phyloP scores from a whole-genome alignment of 2,797 vertebrate species.

The Dicrostonyx torquatus region DNA sequence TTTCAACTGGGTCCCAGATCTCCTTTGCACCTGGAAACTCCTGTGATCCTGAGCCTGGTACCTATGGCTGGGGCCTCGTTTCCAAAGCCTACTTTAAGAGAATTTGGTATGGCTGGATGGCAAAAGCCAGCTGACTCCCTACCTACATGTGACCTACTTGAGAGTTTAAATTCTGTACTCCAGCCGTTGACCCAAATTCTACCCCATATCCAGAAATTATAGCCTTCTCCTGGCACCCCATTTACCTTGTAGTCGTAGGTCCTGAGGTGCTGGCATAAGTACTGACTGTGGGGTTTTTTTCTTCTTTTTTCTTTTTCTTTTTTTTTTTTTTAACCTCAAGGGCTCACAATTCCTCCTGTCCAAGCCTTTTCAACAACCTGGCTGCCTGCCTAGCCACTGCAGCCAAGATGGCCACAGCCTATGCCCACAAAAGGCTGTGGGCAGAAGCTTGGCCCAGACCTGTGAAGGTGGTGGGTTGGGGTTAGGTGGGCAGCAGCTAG shows the following conservation, averaged over 20 bases:
- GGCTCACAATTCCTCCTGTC: constrained; percentile 48
- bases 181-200: constrained; percentile 3
- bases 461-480: constrained; percentile 40
- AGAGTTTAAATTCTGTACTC: background rate
- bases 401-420: constrained; percentile 65
- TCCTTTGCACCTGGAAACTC: background rate
- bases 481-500: constrained; percentile 1
- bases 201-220: background rate
- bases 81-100: background rate
- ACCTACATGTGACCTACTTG: too few species aligned
- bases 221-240: background rate
- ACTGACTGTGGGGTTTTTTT: background rate
- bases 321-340: constrained; percentile 30
- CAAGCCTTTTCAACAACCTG: constrained; percentile 46
- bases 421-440: constrained; percentile 54
- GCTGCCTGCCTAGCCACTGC: constrained; percentile 54
- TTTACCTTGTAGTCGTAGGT: background rate
- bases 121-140: background rate
- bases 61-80: background rate
- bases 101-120: background rate
- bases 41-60: background rate
- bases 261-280: constrained; percentile 29
- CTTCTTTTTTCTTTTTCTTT: background rate
- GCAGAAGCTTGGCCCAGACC: background rate
- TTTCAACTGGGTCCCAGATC: background rate